Conservation (phyloP, 2,888 invertebrate genomes). For the Apotomis turbidana region DNA sequence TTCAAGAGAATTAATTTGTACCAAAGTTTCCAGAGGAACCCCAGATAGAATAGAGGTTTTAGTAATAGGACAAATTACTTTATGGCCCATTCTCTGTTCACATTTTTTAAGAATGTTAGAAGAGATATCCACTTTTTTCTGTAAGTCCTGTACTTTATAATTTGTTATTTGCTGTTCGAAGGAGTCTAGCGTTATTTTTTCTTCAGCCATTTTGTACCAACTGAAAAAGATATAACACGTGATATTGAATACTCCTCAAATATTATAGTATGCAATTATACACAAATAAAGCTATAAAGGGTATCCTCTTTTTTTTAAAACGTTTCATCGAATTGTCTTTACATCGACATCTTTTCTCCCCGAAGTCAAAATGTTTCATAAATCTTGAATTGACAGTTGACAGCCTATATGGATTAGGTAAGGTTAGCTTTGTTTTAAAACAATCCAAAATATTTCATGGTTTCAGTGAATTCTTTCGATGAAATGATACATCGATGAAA, state of each 20-base stretch:
- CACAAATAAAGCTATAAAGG: no score
- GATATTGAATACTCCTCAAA: background rate
- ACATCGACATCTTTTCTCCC: no score
- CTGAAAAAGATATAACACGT: conserved; percentile 15
- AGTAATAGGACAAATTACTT: background rate
- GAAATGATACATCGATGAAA: no score
- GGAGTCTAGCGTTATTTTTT: conserved; percentile 5
- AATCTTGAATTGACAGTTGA: no score
- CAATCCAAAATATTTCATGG: no score
- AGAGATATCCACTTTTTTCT: conserved; percentile 20
- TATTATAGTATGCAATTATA: no score
- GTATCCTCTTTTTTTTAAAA: no score
- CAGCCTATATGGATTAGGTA: no score
- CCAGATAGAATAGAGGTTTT: conserved; percentile 6
- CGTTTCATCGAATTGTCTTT: no score
- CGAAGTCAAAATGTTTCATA: no score
- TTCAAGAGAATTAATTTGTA: background rate
- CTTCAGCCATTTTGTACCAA: conserved; percentile 9
- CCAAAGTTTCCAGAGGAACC: background rate
- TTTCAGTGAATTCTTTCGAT: no score
- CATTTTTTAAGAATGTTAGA: conserved; percentile 4
- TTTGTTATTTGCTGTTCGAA: conserved; percentile 10
- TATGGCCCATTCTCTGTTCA: background rate
- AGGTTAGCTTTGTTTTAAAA: no score
- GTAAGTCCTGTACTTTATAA: conserved; percentile 9